A percentile compares a stretch with the other conserved stretches of the same genome.
These are phyloP conservation scores for Chaetodon auriga DNA, from an alignment of 2,113 vertebrate genomes.

Conservation along the genomic window DNA sequence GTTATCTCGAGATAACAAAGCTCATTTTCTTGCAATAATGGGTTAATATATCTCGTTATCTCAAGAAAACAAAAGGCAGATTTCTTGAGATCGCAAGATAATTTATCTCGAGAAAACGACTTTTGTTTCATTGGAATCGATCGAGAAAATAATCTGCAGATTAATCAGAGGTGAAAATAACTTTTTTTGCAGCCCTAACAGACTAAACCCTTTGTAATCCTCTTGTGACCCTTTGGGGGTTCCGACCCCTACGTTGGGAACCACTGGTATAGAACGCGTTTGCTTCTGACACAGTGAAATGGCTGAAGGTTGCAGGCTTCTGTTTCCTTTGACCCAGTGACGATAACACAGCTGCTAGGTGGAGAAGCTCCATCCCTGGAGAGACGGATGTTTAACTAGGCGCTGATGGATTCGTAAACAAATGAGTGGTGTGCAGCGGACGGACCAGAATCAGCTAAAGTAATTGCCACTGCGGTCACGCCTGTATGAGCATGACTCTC, in stretches of 20 bases:
- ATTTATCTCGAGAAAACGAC: too few species aligned
- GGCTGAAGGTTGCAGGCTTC: slow-evolving; percentile 15
- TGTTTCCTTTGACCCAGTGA: slow-evolving; percentile 39
- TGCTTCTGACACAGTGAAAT: slow-evolving; percentile 10
- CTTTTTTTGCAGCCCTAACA: background rate
- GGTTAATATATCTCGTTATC: background rate
- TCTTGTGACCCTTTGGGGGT: background rate
- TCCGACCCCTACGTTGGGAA: slow-evolving; percentile 4
- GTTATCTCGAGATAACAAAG: too few species aligned
- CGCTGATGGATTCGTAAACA: slow-evolving; percentile 71
- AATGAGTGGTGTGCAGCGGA: slow-evolving; percentile 62
- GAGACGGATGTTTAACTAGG: slow-evolving; percentile 67
- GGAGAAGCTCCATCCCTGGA: slow-evolving; percentile 43
- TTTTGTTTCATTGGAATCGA: too few species aligned
- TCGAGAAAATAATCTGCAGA: background rate
- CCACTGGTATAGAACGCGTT: background rate
- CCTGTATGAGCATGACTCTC: slow-evolving; percentile 28
- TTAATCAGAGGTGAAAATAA: background rate
- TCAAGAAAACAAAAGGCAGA: too few species aligned
- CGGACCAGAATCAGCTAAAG: slow-evolving; percentile 42
- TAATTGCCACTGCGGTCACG: slow-evolving; percentile 33
- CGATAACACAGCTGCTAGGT: slow-evolving; percentile 54
- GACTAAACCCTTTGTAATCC: background rate
- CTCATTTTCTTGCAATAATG: too few species aligned
- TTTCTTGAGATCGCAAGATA: too few species aligned